Evolutionary conservation across 2,113 vertebrate genomes (phyloP).

Genomic region (Spea bombifrons): DNA sequence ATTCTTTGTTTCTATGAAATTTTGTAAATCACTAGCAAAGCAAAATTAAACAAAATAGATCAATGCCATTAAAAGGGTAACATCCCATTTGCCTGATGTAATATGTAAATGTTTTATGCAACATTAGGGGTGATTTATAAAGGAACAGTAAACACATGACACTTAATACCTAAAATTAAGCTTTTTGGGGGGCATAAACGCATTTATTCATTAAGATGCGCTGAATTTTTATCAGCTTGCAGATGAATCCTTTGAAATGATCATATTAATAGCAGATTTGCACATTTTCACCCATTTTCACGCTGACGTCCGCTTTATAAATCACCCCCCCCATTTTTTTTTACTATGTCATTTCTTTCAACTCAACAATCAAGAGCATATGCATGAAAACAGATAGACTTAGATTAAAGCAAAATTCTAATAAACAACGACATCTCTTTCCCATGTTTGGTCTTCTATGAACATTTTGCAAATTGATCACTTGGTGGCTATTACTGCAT

Average conservation of each 20-base stretch:
- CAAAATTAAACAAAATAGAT: slow-evolving; percentile 18
- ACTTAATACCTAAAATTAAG: no score
- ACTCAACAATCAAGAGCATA: not conserved
- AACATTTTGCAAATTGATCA: not conserved
- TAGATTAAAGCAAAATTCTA: slow-evolving; percentile 4
- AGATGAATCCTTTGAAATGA: no score
- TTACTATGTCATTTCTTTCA: slow-evolving; percentile 9
- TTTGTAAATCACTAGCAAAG: slow-evolving; percentile 1
- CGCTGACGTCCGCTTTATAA: no score
- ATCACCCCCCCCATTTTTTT: not conserved
- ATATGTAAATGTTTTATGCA: not conserved
- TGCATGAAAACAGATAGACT: not conserved
- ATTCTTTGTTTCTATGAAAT: no score
- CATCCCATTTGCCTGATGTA: not conserved
- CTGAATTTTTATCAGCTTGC: no score
- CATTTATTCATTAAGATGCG: no score
- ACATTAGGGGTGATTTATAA: no score
- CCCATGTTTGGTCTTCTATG: not conserved
- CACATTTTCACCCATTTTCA: no score
- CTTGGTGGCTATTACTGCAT: not conserved
- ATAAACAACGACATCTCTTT: not conserved
- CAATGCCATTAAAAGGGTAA: slow-evolving; percentile 10
- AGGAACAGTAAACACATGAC: no score
- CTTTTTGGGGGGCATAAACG: no score
- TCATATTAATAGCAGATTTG: no score